Conservation (phyloP, 2,888 invertebrate genomes). For the Hyalella azteca region DNA sequence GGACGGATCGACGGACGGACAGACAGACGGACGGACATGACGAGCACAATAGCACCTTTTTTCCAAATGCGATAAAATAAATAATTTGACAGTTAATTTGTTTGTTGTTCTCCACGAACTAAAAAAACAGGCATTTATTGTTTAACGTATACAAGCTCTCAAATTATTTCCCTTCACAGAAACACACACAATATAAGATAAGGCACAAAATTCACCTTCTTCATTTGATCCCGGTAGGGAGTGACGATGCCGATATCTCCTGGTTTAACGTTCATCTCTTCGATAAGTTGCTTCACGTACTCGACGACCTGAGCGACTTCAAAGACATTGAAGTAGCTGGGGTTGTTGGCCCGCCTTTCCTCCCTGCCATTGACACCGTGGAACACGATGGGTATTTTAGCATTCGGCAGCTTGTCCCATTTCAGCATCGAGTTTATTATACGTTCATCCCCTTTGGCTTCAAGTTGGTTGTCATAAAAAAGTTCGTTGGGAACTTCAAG, state of each 20-base stretch:
- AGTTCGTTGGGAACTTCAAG: constrained; percentile 77
- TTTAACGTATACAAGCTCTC: neutral
- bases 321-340: constrained; percentile 87
- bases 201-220: constrained; percentile 67
- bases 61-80: neutral
- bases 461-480: constrained; percentile 83
- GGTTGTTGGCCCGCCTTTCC: constrained; percentile 74
- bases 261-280: constrained; percentile 68
- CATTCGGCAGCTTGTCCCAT: constrained; percentile 65
- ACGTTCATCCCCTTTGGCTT: constrained; percentile 68
- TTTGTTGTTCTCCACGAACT: neutral
- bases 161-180: neutral
- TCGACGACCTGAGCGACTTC: constrained; percentile 73
- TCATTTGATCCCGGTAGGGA: constrained; percentile 87
- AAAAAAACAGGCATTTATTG: neutral
- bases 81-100: neutral
- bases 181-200: neutral
- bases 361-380: constrained; percentile 69
- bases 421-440: constrained; percentile 2
- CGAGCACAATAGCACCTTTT: neutral
- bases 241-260: constrained; percentile 88
- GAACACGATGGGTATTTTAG: constrained; percentile 70
- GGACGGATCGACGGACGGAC: too few species aligned
- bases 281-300: constrained; percentile 70
- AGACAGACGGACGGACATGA: neutral